Base-by-base conservation (phyloP, 2,888 invertebrate species). In the Apotomis betuletana region DNA sequence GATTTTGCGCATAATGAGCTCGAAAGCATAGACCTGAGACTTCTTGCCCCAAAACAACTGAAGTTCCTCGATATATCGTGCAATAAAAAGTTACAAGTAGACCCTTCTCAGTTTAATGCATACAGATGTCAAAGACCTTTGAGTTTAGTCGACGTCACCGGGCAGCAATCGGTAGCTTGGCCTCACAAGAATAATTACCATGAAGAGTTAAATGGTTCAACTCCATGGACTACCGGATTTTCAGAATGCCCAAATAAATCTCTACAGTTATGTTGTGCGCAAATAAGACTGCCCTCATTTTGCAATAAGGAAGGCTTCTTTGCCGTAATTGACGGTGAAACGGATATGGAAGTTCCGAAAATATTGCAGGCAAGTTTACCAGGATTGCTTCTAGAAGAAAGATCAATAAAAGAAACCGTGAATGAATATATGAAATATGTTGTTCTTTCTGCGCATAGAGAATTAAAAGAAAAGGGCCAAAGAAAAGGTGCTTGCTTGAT, bases 1-100 rank as follows among this genome's bases (percentile, higher is more conserved):
- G 97, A 97, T 87, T 94, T 97, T 78, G 97, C 97, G 0, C 97
- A 97, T 82, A 97, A 97, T 85, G 96, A 97, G 84, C 87, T 97
- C 67, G 97, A 97, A 84, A 95, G 96, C 77, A 94, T 97, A 70
- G 97, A 97, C 88, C 91, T 97, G 78, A 94, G 95, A 70, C 94
- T 95, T 4, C 85, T 97, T 67, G 96, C 97, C 55, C 97, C 97
- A 3, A 96, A 96, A 65, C 97, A 97, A 83, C 91, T 97, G 49
- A 97, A 97, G 84, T 97, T 97, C 85, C 91, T 97, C 61, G 97
- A 97, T 86, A 95, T 97, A 81, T 97, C 97, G 0, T 97, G 97
- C 79, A 97, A 97, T 82, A 94, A 95, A 59, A 96, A 96, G 80
- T 90, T 97, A 8, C 96, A 96, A 88, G 97, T 97, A 3, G 97